Conservation (phyloP, 2,888 invertebrate genomes). For the Cenopis cana region DNA sequence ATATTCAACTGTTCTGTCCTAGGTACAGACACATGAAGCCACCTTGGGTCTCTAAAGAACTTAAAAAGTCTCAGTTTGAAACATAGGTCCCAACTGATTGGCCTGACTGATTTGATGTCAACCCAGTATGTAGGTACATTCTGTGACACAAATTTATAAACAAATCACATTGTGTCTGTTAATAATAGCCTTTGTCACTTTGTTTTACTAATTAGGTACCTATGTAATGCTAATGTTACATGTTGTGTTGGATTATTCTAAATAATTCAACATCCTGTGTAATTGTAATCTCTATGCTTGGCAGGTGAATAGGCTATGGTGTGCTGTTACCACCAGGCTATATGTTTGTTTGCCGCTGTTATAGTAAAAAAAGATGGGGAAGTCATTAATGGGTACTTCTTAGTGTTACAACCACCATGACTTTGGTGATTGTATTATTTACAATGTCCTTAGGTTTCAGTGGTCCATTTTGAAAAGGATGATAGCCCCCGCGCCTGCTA, state of each 20-base stretch:
- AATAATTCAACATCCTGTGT: background rate
- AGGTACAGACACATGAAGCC: too few species aligned
- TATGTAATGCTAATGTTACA: background rate
- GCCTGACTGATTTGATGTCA: constrained; percentile 4
- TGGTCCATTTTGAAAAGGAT: too few species aligned
- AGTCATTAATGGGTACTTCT: too few species aligned
- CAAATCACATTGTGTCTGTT: constrained; percentile 29
- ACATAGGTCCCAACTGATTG: too few species aligned
- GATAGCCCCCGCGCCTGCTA: too few species aligned
- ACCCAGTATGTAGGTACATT: constrained; percentile 19
- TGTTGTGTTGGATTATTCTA: background rate
- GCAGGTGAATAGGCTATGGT: background rate
- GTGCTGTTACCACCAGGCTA: too few species aligned
- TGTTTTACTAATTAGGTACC: constrained; percentile 19
- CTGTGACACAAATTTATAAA: constrained; percentile 30
- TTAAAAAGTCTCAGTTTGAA: background rate
- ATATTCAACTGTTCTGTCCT: background rate
- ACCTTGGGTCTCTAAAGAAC: background rate
- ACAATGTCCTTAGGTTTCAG: too few species aligned
- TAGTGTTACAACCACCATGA: too few species aligned
- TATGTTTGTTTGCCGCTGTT: too few species aligned
- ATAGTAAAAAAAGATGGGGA: too few species aligned
- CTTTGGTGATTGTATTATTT: too few species aligned
- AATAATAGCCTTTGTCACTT: constrained; percentile 46
- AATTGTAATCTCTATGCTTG: background rate